Base-by-base conservation (phyloP, 2,888 invertebrate species). In the Napeogenes inachia region DNA sequence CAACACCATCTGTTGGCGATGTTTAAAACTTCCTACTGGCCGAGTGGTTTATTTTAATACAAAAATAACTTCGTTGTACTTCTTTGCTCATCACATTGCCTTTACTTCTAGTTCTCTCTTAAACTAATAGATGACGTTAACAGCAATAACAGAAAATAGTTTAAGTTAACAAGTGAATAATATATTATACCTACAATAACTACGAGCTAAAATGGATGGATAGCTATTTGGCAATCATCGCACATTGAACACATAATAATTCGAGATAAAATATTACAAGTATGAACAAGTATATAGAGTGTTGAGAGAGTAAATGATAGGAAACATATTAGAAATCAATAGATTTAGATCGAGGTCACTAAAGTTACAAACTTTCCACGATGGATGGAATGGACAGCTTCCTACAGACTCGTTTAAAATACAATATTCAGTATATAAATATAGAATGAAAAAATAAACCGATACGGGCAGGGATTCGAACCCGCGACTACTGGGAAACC, bases 161-260 rank as follows among this genome's bases (percentile, higher is more conserved):
- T 58, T 56, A 57, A 58, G 57, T 59, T 54, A 54, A 53, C 50
- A 13, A n/a, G 45, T n/a, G 54, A 54, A 13, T 21, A 42, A 38
- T 46, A 54, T 54, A 54, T 42, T 56, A 33, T 6, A 57, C 53
- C 54, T 54, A 47, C 13, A n/a, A 57, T n/a, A 66, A 63, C 70
- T 73, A 72, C 71, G 70, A 73, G 72, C 74, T 73, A 64, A 62
- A 56, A 55, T 60, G 62, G 62, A 63, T 68, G 59, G 62, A 62
- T 63, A 21, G 21, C 21, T 1, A 64, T 72, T 76, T 75, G 75
- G 75, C 74, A 77, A 70, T 74, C 69, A 60, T 54, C 63, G 47
- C 57, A 62, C 59, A 66, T 68, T 59, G 59, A 58, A 62, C 8
- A 8, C 21, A n/a, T n/a, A 38, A 38, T 8, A 3, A 8, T 38